phyloP scores from a whole-genome alignment of 2,797 vertebrate species.

The Sebastes taczanowskii region DNA sequence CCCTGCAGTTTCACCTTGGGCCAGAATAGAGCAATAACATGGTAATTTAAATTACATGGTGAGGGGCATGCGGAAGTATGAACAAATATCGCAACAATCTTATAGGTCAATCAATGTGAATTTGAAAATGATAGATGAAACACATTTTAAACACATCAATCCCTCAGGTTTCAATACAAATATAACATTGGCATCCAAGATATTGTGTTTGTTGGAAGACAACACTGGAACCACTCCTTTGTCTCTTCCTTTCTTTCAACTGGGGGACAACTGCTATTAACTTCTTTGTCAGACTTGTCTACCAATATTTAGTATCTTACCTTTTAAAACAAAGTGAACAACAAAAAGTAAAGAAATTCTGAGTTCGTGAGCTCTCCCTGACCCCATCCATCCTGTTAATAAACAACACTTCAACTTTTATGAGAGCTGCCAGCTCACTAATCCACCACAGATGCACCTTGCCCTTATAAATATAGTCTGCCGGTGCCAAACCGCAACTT shows the following conservation, averaged over 20 bases:
- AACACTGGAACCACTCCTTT: neutral
- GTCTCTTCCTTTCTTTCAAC: neutral
- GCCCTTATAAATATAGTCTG: constrained; percentile 28
- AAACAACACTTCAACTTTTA: constrained; percentile 43
- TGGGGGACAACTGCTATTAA: neutral
- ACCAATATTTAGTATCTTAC: neutral
- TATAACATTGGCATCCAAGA: neutral
- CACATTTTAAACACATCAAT: neutral
- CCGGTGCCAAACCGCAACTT: constrained; percentile 24
- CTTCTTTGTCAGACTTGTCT: neutral
- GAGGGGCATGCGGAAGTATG: neutral
- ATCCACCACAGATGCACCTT: constrained; percentile 58
- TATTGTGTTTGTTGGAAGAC: neutral
- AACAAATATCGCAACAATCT: neutral
- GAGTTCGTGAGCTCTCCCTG: neutral
- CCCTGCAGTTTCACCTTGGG: neutral
- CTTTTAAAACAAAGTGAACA: neutral
- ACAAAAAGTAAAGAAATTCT: neutral
- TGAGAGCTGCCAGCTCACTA: constrained; percentile 31
- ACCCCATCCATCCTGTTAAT: constrained; percentile 39
- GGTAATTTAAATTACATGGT: neutral
- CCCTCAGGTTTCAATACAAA: neutral
- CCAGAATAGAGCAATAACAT: neutral
- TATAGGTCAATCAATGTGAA: neutral
- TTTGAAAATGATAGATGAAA: neutral